Conservation (phyloP, 2,888 invertebrate species). For the Allophyes oxyacanthae region DNA sequence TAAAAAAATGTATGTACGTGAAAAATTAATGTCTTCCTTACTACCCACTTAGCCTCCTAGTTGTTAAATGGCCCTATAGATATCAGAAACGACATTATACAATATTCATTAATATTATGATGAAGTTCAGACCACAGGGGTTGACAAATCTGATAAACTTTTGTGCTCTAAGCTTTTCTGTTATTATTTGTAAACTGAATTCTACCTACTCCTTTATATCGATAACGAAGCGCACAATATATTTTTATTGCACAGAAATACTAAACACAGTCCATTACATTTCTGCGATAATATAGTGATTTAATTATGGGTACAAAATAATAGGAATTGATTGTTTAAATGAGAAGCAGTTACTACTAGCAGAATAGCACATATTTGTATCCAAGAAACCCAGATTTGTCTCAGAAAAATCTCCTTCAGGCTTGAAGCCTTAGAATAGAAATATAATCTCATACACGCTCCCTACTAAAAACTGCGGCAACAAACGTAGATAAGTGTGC, state of each 20-base stretch:
- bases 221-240: slow-evolving; percentile 27
- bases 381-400: neutral
- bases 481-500: too few species aligned
- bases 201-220: too few species aligned
- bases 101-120: slow-evolving; percentile 17
- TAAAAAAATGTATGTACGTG: too few species aligned
- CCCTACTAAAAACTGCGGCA: too few species aligned
- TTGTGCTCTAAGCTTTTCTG: neutral
- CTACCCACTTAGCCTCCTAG: neutral
- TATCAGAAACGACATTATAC: slow-evolving; percentile 24
- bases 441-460: too few species aligned
- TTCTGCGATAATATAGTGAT: slow-evolving; percentile 28
- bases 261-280: slow-evolving; percentile 16
- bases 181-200: neutral
- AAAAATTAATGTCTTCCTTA: too few species aligned
- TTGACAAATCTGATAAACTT: slow-evolving; percentile 14
- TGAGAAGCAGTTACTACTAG: slow-evolving; percentile 17
- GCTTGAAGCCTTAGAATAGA: neutral
- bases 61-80: slow-evolving; percentile 12
- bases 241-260: slow-evolving; percentile 24
- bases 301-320: slow-evolving; percentile 32
- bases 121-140: slow-evolving; percentile 21
- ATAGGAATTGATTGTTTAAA: slow-evolving; percentile 45
- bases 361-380: slow-evolving; percentile 27
- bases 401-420: slow-evolving; percentile 1